Percentiles rank a stretch among this genome's conserved stretches.
Conservation (phyloP, 1,140 invertebrate genomes). For the Cephus cinctus region DNA sequence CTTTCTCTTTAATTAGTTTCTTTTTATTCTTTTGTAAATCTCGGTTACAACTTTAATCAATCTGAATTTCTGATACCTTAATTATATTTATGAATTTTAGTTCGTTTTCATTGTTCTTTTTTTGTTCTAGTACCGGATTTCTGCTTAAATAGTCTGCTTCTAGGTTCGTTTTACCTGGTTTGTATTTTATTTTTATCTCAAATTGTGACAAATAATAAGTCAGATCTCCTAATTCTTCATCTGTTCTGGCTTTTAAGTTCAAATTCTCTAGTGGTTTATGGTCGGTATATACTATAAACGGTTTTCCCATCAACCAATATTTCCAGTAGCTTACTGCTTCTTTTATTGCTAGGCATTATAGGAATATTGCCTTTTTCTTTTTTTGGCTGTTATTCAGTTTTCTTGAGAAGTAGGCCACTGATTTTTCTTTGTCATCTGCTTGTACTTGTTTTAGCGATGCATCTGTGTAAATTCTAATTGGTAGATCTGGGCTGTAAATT, state of each 20-base stretch:
- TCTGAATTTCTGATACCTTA: no score
- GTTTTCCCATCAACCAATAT: conserved; percentile 16
- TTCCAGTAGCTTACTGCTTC: conserved; percentile 14
- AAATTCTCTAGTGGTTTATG: conserved; percentile 24
- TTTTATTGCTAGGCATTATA: conserved; percentile 3
- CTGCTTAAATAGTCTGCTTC: conserved; percentile 21
- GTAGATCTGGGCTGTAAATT: conserved; percentile 25
- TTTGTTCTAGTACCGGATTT: conserved; percentile 18
- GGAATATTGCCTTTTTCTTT: conserved; percentile 30
- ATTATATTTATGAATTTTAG: no score
- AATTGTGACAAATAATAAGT: conserved; percentile 23
- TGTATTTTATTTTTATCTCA: conserved; percentile 20
- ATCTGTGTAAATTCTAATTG: conserved; percentile 26
- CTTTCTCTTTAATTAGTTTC: no score
- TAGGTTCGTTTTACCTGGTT: conserved; percentile 14
- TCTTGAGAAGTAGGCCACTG: no score
- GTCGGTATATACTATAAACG: conserved; percentile 20
- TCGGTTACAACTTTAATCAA: no score
- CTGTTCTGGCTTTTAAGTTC: conserved; percentile 20
- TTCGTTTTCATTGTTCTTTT: no score
- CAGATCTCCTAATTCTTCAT: conserved; percentile 23
- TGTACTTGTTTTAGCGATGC: conserved; percentile 21
- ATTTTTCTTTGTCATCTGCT: no score
- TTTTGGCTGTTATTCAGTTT: conserved; percentile 33
- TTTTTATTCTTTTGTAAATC: no score